Evolutionary conservation across 2,888 invertebrate genomes (phyloP).

Genomic region (Latheticus oryzae): DNA sequence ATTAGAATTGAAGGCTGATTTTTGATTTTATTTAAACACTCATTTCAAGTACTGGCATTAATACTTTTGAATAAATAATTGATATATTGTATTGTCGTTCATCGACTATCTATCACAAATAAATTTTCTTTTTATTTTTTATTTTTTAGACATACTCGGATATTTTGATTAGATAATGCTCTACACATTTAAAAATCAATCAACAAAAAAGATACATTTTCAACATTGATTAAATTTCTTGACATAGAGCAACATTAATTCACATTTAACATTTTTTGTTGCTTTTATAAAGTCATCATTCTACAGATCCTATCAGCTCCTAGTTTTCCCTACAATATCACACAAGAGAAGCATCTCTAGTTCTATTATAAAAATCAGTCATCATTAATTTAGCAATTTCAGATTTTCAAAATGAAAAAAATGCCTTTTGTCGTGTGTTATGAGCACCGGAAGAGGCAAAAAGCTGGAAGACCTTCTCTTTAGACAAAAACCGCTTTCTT

Average conservation of each 20-base stretch:
- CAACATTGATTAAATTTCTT: slow-evolving; percentile 32
- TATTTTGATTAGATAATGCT: slow-evolving; percentile 17
- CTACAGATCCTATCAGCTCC: slow-evolving; percentile 21
- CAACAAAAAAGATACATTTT: slow-evolving; percentile 21
- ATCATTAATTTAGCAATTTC: not conserved
- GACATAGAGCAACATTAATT: slow-evolving; percentile 39
- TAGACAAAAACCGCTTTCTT: slow-evolving; percentile 53
- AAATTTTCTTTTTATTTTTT: slow-evolving; percentile 8
- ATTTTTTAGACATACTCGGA: slow-evolving; percentile 17
- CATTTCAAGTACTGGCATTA: slow-evolving; percentile 15
- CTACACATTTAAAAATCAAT: slow-evolving; percentile 41
- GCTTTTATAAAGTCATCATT: slow-evolving; percentile 16
- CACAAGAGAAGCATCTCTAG: slow-evolving; percentile 38
- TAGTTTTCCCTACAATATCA: slow-evolving; percentile 28
- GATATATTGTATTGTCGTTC: slow-evolving; percentile 54
- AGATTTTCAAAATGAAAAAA: slow-evolving; percentile 18
- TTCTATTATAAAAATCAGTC: slow-evolving; percentile 51
- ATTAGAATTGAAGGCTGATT: slow-evolving; percentile 15
- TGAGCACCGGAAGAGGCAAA: slow-evolving; percentile 21
- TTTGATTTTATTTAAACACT: slow-evolving; percentile 10
- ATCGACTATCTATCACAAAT: slow-evolving; percentile 51
- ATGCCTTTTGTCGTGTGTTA: not conserved
- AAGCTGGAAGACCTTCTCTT: slow-evolving; percentile 29
- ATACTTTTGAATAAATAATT: slow-evolving; percentile 23
- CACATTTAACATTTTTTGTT: slow-evolving; percentile 34